Conservation (phyloP, 2,888 invertebrate species). For the Drosophila paranaensis region DNA sequence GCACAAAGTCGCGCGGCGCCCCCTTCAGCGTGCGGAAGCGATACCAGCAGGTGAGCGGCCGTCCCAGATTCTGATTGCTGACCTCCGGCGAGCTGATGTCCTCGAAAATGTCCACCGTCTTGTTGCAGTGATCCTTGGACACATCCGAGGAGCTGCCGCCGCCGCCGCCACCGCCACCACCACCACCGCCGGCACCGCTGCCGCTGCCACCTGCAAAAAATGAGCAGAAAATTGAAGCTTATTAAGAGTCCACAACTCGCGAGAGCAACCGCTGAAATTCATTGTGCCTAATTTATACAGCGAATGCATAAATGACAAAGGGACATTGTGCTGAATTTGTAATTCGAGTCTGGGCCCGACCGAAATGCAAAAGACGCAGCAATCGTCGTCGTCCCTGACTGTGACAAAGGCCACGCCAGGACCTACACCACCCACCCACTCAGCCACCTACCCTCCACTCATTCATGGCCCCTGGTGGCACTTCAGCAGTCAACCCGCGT, state of each 20-base stretch:
- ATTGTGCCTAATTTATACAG: constrained; percentile 81
- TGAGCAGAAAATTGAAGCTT: constrained; percentile 16
- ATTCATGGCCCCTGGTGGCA: constrained; percentile 23
- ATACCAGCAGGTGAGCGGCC: constrained; percentile 95
- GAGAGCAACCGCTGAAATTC: constrained; percentile 63
- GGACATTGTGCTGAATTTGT: constrained; percentile 81
- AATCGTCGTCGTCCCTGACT: constrained; percentile 51
- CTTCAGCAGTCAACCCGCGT: constrained; percentile 75
- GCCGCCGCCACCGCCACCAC: constrained; percentile 63
- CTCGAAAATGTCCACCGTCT: constrained; percentile 96
- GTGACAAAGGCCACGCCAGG: constrained; percentile 65
- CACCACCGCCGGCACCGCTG: constrained; percentile 65
- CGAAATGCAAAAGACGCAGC: constrained; percentile 67
- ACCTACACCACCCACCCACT: background rate
- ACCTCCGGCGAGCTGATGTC: constrained; percentile 95
- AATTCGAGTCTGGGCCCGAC: constrained; percentile 62
- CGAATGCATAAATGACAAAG: constrained; percentile 82
- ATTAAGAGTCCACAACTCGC: constrained; percentile 30
- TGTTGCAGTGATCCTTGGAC: constrained; percentile 94
- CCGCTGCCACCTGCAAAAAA: constrained; percentile 52
- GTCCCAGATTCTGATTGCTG: constrained; percentile 92
- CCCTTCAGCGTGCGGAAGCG: constrained; percentile 95
- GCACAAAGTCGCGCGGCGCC: constrained; percentile 95
- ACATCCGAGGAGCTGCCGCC: constrained; percentile 80
- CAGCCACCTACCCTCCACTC: background rate